phyloP scores from a whole-genome alignment of 2,888 invertebrate species.

The Odiellus spinosus region DNA sequence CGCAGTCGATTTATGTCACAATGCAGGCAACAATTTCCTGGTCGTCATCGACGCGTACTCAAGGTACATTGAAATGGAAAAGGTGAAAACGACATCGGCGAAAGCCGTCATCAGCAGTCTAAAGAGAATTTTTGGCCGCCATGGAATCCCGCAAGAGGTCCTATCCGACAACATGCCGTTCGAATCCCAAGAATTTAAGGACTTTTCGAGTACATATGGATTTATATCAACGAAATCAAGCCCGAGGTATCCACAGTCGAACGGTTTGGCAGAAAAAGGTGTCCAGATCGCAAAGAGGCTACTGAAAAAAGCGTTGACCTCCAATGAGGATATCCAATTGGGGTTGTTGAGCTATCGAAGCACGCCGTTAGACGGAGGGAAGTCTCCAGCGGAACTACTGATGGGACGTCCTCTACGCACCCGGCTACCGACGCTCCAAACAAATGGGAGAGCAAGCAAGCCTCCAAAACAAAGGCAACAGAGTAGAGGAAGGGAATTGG shows the following conservation, averaged over 20 bases:
- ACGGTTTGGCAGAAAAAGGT: slow-evolving; percentile 7
- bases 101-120: slow-evolving; percentile 2
- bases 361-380: slow-evolving; percentile 3
- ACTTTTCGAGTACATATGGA: not conserved
- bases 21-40: not conserved
- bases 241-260: slow-evolving; percentile 1
- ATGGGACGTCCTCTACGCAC: not conserved
- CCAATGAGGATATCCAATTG: slow-evolving; percentile 1
- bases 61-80: not conserved
- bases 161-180: slow-evolving; percentile 5
- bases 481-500: too few species aligned
- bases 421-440: not conserved
- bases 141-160: not conserved
- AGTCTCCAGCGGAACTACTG: slow-evolving; percentile 4
- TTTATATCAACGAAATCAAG: not conserved
- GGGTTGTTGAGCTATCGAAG: slow-evolving; percentile 8
- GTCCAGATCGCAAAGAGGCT: slow-evolving; percentile 5
- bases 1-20: not conserved
- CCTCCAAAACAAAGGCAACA: too few species aligned
- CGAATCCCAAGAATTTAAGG: slow-evolving; percentile 1
- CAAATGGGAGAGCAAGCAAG: too few species aligned
- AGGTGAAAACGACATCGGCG: not conserved
- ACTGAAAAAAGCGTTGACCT: slow-evolving; percentile 2
- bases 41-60: not conserved
- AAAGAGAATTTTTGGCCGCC: slow-evolving; percentile 1